These are phyloP conservation scores for Liparis tanakae DNA, from an alignment of 2,797 vertebrate genomes.

Conservation along the genomic window DNA sequence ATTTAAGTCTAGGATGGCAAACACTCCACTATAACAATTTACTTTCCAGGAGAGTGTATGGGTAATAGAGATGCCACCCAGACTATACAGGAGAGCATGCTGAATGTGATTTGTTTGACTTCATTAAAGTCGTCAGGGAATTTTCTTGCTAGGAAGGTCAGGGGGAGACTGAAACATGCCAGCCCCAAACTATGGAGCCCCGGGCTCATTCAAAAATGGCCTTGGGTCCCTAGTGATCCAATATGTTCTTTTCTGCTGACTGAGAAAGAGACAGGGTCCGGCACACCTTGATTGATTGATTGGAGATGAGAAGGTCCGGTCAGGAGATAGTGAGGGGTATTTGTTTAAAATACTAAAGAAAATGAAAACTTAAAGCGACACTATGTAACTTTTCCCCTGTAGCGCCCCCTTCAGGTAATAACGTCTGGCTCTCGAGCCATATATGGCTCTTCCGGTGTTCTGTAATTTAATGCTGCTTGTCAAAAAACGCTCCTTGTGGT, in stretches of 20 bases:
- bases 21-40: conserved; percentile 65
- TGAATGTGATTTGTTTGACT: conserved; percentile 76
- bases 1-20: conserved; percentile 72
- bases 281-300: conserved; percentile 72
- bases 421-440: too few relatives aligned
- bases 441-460: too few relatives aligned
- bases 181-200: conserved; percentile 71
- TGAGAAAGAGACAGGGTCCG: conserved; percentile 51
- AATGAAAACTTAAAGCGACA: too few relatives aligned
- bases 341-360: conserved; percentile 32
- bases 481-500: too few relatives aligned
- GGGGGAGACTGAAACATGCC: conserved; percentile 31
- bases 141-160: conserved; percentile 48
- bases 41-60: conserved; percentile 70
- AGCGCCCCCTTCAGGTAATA: too few relatives aligned
- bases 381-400: too few relatives aligned
- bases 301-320: conserved; percentile 23
- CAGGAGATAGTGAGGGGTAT: conserved; percentile 11
- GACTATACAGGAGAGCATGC: conserved; percentile 74
- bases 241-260: conserved; percentile 55
- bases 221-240: conserved; percentile 45
- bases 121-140: conserved; percentile 76
- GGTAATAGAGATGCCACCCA: conserved; percentile 68
- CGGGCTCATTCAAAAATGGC: conserved; percentile 65
- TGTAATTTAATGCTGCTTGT: too few relatives aligned